phyloP scores from a whole-genome alignment of 37 sponge, comb jelly and placozoan species.

The Cladorhizidae sp. region DNA sequence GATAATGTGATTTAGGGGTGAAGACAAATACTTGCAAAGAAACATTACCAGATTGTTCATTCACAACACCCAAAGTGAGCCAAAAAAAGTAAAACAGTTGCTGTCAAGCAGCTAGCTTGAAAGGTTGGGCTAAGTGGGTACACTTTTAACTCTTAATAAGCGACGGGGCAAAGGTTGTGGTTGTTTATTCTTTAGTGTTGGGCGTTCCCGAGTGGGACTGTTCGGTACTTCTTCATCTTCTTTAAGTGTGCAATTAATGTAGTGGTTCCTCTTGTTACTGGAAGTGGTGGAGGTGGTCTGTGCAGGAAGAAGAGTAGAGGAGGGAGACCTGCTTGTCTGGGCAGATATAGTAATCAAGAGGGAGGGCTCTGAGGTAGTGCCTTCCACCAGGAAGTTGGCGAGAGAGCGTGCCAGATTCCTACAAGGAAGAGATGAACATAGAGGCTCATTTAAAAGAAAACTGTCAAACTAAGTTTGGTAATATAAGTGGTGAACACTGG shows the following conservation, averaged over 20 bases:
- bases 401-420: constrained; percentile 3
- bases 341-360: neutral
- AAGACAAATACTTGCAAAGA: too few relatives aligned
- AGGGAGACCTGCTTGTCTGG: neutral
- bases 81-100: too few relatives aligned
- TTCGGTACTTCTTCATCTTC: neutral
- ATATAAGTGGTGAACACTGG: too few relatives aligned
- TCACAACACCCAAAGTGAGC: too few relatives aligned
- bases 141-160: too few relatives aligned
- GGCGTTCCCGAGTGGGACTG: neutral
- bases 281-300: neutral
- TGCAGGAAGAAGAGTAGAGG: neutral
- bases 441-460: neutral
- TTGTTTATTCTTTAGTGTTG: neutral
- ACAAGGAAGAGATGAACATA: neutral
- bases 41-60: too few relatives aligned
- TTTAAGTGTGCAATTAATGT: neutral
- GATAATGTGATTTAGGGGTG: too few relatives aligned
- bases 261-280: neutral
- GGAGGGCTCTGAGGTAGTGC: neutral
- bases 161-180: neutral
- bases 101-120: too few relatives aligned
- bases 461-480: too few relatives aligned
- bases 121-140: too few relatives aligned
- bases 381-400: constrained; percentile 3